Evolutionary conservation across 2,888 invertebrate species (phyloP).

Genomic region (Eristalis intricaria): DNA sequence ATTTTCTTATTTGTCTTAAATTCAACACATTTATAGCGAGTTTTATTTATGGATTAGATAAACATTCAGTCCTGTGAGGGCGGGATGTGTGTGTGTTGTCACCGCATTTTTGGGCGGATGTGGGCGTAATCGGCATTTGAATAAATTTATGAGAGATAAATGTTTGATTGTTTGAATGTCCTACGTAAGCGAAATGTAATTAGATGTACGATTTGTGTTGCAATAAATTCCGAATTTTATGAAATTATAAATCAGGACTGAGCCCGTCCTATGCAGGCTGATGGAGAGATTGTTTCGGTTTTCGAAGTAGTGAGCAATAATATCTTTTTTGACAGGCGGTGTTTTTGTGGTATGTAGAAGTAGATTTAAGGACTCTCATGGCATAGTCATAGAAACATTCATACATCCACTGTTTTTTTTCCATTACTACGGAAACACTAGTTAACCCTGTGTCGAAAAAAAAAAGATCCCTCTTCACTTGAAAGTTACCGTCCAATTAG

Average conservation of each 20-base stretch:
- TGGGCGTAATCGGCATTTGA: not conserved
- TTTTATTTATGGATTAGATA: conserved; percentile 50
- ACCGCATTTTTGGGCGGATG: not conserved
- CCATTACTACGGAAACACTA: too few species aligned
- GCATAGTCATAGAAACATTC: too few species aligned
- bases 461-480: too few species aligned
- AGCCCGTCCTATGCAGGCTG: not conserved
- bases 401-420: too few species aligned
- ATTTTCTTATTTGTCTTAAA: conserved; percentile 54
- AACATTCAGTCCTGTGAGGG: not conserved
- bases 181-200: not conserved
- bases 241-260: not conserved
- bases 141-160: not conserved
- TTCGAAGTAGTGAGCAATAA: not conserved
- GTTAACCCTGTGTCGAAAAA: too few species aligned
- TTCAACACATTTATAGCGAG: conserved; percentile 43
- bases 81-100: not conserved
- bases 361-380: too few species aligned
- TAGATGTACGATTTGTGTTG: not conserved
- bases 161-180: not conserved
- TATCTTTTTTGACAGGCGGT: too few species aligned
- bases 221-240: not conserved
- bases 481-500: too few species aligned
- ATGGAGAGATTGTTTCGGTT: too few species aligned
- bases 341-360: too few species aligned